Base-by-base conservation (phyloP, 1,140 invertebrate species). In the Pseudomyrmex flavicornis region DNA sequence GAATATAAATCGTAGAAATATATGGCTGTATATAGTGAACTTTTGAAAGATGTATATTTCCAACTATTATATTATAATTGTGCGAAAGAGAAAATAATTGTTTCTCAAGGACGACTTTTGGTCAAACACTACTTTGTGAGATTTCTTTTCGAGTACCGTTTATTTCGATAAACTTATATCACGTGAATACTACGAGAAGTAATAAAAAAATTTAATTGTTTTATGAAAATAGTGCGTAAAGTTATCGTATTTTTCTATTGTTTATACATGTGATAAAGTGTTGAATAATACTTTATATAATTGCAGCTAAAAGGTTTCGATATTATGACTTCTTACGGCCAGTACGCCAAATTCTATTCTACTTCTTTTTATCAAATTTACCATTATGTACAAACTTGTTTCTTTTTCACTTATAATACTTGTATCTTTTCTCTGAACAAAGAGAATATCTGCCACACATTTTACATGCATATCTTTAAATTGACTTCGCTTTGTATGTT, bases 401-500 rank as follows among this genome's bases (percentile, higher is more conserved):
- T 5, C 7, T 2, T 76, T 73, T 61, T 20, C 22, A 62, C 20
- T 63, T 13, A 52, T 10, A 12, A 13, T n/a, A 22, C 50, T 63
- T 52, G n/a, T 44, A 17, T 56, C 8, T 59, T 63, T 85, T 58
- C 46, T 66, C 58, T 15, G 44, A 65, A 4, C 17, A 58, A 58
- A 70, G 9, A 22, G 52, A 68, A 85, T 12, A 52, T 50, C 59
- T 68, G 9, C 17, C 13, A 75, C 46, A 63, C 20, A 54, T 54
- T 22, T 85, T 75, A 83, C 17, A 20, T 62, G 26, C 12, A 44
- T 59, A 84, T 48, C 69, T 35, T 62, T 75, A 56, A 9, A 82
- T 22, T 61, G 22, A 82, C 17, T 46, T 73, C 56, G 54, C 15
- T 46, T 50, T 61, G 22, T 61, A 20, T 13, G 56, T 52, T 76